Evolutionary conservation across 2,888 invertebrate species (phyloP), one percentile per base, ranked within the genome.

Genomic region (Melolontha melolontha): DNA sequence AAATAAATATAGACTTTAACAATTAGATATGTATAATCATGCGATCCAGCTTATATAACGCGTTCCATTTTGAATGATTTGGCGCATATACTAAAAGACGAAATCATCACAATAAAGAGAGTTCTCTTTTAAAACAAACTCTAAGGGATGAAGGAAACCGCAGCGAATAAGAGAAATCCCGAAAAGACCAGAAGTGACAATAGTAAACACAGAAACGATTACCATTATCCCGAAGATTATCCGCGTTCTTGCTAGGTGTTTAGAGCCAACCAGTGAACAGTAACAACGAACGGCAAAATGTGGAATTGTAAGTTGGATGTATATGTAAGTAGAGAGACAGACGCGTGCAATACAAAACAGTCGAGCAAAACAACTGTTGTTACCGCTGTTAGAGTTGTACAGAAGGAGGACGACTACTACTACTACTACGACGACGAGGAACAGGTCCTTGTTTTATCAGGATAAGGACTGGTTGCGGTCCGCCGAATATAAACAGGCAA

Each of bases 401-500:
- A 40, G 40, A 41, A 52, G 55, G 55, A 47, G 51, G 62, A 52
- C 10, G 10, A 34, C 34, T 34, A 34, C 34, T 4, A 29, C 29
- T 6, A 29, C 29, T 6, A 34, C 16, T 22, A 29, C 12, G 34
- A 27, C 10, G 17, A 42, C 67, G 69, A 69, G 77, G 77, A 77
- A 77, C 79, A 78, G 79, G 78, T 78, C 78, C 77, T 75, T 75
- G 78, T 77, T 78, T 77, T 77, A 79, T 79, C 79, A 77, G 79
- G 78, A 79, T 79, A 80, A 80, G 80, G 78, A 71, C 78, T 77
- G 80, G 81, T 81, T 81, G 81, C 80, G 81, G 81, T 81, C 81
- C 79, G 82, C 80, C 81, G 83, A 83, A 82, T 83, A 84, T 84
- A 84, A 84, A 84, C 84, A 84, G 84, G 84, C 84, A 84, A 84